These are phyloP conservation scores for Drosophila arizonae DNA, from an alignment of 1,140 invertebrate species.

Conservation along the genomic window DNA sequence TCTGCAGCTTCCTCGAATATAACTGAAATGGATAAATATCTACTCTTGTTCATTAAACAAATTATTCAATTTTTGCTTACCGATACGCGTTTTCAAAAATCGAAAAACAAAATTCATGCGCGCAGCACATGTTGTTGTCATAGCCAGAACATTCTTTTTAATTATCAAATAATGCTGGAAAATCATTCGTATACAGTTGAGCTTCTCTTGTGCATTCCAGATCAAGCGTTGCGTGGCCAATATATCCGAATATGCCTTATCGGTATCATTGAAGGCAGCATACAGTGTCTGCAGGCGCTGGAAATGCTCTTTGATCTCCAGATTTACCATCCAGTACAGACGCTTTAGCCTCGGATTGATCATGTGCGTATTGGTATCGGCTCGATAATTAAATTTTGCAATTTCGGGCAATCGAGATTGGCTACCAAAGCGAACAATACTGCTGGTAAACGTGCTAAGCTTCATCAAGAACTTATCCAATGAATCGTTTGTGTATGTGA, in stretches of 20 bases:
- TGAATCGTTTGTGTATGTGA: slow-evolving; percentile 95
- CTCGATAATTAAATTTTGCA: slow-evolving; percentile 56
- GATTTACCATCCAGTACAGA: slow-evolving; percentile 61
- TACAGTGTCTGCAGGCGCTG: slow-evolving; percentile 61
- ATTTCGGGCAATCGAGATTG: slow-evolving; percentile 83
- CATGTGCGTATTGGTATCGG: slow-evolving; percentile 21
- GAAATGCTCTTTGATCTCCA: slow-evolving; percentile 68
- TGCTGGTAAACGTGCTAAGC: slow-evolving; percentile 82
- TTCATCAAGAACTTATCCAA: slow-evolving; percentile 94
- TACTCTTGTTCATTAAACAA: too few relatives aligned
- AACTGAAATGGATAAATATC: slow-evolving; percentile 17
- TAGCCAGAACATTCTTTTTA: slow-evolving; percentile 85
- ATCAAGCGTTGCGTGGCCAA: slow-evolving; percentile 13
- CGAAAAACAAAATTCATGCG: slow-evolving; percentile 85
- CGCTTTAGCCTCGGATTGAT: slow-evolving; percentile 50
- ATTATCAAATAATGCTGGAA: slow-evolving; percentile 56
- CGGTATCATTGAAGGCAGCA: slow-evolving; percentile 70
- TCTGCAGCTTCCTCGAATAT: slow-evolving; percentile 94
- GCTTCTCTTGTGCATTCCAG: slow-evolving; percentile 48
- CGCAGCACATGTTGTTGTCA: slow-evolving; percentile 91
- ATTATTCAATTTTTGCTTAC: not conserved
- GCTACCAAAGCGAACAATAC: slow-evolving; percentile 89
- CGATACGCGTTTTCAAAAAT: slow-evolving; percentile 25
- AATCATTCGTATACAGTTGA: slow-evolving; percentile 66
- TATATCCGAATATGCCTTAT: slow-evolving; percentile 77